phyloP scores from a whole-genome alignment of 2,113 vertebrate species.

The Larimichthys crocea region DNA sequence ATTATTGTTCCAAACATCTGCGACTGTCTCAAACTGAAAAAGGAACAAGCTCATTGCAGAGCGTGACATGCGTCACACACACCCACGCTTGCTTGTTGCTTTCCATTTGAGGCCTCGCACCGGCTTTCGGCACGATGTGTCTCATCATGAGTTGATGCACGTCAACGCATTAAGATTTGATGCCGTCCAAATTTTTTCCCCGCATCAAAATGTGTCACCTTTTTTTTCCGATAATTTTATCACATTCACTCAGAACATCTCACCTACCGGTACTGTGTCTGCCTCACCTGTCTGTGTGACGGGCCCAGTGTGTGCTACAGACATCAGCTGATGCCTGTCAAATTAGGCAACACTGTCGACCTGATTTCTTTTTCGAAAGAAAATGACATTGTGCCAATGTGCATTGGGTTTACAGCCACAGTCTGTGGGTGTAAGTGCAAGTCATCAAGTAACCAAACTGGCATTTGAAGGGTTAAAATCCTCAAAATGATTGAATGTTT shows the following conservation, averaged over 20 bases:
- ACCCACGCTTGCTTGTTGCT: neutral
- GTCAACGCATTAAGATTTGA: neutral
- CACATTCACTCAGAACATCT: neutral
- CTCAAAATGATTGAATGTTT: no score
- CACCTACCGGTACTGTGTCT: neutral
- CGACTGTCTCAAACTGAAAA: no score
- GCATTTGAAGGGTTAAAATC: no score
- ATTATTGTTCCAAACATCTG: neutral
- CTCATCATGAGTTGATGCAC: neutral
- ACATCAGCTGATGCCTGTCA: neutral
- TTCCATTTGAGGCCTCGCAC: neutral
- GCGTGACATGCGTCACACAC: neutral
- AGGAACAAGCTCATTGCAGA: neutral
- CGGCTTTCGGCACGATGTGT: neutral
- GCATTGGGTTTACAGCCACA: neutral
- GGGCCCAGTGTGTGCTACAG: neutral
- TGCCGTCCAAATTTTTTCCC: neutral
- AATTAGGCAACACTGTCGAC: no score
- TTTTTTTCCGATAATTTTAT: neutral
- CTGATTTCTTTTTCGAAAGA: no score
- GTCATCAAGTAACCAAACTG: no score
- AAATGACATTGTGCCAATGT: neutral
- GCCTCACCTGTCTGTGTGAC: no score
- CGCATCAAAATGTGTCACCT: neutral
- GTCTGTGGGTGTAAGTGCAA: neutral